Conservation (phyloP, 2,113 vertebrate genomes). For the Oreotrochilus melanogaster region DNA sequence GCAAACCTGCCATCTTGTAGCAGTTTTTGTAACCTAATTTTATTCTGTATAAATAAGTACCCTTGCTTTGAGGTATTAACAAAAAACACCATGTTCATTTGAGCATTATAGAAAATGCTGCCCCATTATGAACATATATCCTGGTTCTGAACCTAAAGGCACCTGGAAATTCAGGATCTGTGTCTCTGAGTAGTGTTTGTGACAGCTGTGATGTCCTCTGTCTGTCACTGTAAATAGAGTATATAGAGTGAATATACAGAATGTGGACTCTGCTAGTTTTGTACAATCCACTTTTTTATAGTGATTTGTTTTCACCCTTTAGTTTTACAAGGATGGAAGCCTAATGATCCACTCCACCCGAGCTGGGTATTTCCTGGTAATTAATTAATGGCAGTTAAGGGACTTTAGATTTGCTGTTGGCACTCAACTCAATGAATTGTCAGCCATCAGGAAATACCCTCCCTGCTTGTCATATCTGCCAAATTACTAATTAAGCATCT, state of each 20-base stretch:
- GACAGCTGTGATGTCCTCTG: fast-evolving
- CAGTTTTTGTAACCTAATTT: background rate
- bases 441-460: conserved; percentile 46
- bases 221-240: background rate
- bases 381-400: conserved; percentile 51
- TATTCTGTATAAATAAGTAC: background rate
- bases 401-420: conserved; percentile 45
- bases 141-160: background rate
- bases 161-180: background rate
- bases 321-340: background rate
- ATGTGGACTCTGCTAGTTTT: background rate
- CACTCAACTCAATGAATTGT: conserved; percentile 10
- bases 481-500: conserved; percentile 28
- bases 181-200: background rate
- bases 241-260: background rate
- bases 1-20: background rate
- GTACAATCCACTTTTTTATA: background rate
- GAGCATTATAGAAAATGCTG: background rate
- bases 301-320: background rate
- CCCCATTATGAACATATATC: background rate
- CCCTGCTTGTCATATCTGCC: conserved; percentile 20
- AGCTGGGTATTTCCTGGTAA: conserved; percentile 55
- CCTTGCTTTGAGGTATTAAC: background rate
- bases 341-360: conserved; percentile 20
- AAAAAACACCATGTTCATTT: background rate